These are phyloP conservation scores for Hydrolagus affinis DNA, from an alignment of 2,113 vertebrate species.

Conservation along the genomic window DNA sequence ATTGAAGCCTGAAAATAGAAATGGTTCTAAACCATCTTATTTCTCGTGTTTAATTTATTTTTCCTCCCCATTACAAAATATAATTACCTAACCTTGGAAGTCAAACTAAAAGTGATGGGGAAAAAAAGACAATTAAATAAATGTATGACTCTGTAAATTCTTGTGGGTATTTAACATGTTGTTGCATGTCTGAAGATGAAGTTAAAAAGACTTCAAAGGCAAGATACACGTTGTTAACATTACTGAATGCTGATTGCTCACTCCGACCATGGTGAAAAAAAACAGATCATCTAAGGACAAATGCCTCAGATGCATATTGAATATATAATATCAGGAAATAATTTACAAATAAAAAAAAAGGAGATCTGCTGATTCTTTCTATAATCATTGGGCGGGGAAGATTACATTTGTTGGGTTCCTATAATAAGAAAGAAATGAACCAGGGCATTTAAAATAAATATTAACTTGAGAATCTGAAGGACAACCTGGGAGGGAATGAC, in stretches of 20 bases:
- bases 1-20: not conserved
- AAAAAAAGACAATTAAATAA: not conserved
- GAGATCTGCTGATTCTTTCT: not conserved
- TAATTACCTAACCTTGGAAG: not conserved
- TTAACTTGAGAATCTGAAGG: conserved; percentile 5
- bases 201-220: not conserved
- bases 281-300: not conserved
- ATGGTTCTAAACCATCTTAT: not conserved
- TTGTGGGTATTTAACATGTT: not conserved
- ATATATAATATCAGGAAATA: not conserved
- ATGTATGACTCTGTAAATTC: not conserved
- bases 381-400: not conserved
- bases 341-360: not conserved
- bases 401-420: not conserved
- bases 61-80: not conserved
- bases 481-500: not conserved
- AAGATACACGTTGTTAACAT: not conserved
- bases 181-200: not conserved
- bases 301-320: not conserved
- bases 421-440: not conserved
- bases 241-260: not conserved
- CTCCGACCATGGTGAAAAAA: not conserved
- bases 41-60: not conserved
- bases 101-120: not conserved
- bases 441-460: not conserved